Base-by-base conservation (phyloP, 2,888 invertebrate genomes). In the Gnatocerus cornutus region DNA sequence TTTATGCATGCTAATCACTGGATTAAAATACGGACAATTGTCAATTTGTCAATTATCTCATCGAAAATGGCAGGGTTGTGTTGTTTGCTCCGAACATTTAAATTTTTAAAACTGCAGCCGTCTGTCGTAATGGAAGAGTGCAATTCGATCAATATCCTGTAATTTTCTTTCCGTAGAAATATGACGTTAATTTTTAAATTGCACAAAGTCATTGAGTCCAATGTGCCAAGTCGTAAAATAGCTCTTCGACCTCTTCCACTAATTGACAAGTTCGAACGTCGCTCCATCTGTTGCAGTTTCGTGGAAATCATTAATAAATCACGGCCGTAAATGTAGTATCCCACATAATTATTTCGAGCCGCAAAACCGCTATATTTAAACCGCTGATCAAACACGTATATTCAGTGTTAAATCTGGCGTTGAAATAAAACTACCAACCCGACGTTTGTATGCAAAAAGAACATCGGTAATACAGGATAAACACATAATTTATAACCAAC, bases 401-500 rank as follows among this genome's bases (percentile, higher is more conserved):
- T 39, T 48, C 33, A 48, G 48, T 30, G 58, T 41, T 61, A 61
- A 61, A 61, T 61, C 64, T 64, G 41, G 16, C 50, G 10, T 16
- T 10, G 45, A 55, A 73, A 67, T 69, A 71, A 71, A 67, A 72
- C 70, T 69, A 62, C 71, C 63, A 41, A 29, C 14, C 13, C 33
- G 45, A 71, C 53, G 68, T 64, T 68, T 65, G 68, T 68, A 74
- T 68, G 71, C 69, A 74, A 73, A 71, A 73, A 66, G 73, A 74
- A 74, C 74, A 74, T 72, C 59, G 73, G 72, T 75, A 75, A 75
- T 75, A 69, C 73, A 58, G 72, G 70, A 71, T 72, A 72, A 74
- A 74, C 74, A 71, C 72, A 74, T 74, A 74, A 77, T 77, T 77
- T 77, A 77, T 74, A 74, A 67, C 71, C 74, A 62, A 68, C 73